These are phyloP conservation scores for Neosilurus hyrtlii DNA, from an alignment of 2,797 vertebrate species.

Conservation along the genomic window DNA sequence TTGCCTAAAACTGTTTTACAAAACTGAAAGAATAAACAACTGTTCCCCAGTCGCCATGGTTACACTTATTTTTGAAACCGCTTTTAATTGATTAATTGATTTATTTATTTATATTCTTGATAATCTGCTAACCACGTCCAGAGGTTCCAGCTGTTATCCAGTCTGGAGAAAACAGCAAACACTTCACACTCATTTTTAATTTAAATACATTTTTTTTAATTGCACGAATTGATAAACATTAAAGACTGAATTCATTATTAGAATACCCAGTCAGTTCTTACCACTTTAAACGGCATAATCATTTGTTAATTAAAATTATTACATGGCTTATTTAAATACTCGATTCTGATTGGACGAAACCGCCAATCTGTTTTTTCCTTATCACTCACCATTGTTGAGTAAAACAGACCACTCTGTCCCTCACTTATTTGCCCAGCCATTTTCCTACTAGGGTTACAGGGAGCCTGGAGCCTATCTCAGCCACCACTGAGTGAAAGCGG, in stretches of 20 bases:
- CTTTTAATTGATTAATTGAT: background rate
- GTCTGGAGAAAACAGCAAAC: background rate
- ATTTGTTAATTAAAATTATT: background rate
- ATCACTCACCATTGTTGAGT: too few relatives aligned
- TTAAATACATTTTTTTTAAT: background rate
- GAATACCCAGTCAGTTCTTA: background rate
- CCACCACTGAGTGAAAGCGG: too few relatives aligned
- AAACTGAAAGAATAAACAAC: background rate
- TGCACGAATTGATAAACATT: background rate
- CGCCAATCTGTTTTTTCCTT: too few relatives aligned
- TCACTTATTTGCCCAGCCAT: too few relatives aligned
- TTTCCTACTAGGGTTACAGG: too few relatives aligned
- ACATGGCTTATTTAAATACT: background rate
- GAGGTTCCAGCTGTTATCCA: slow-evolving; percentile 13
- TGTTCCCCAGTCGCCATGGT: background rate
- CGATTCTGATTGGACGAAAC: background rate
- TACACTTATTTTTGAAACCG: background rate
- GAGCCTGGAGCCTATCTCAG: too few relatives aligned
- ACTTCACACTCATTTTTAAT: background rate
- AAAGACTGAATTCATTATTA: background rate
- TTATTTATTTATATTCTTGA: too few relatives aligned
- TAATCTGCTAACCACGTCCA: background rate
- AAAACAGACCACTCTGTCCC: too few relatives aligned
- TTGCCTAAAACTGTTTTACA: too few relatives aligned
- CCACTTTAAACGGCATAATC: background rate